A percentile compares a stretch with the other conserved stretches of the same genome.
Conservation (phyloP, 2,113 vertebrate species). For the Channa maculata region DNA sequence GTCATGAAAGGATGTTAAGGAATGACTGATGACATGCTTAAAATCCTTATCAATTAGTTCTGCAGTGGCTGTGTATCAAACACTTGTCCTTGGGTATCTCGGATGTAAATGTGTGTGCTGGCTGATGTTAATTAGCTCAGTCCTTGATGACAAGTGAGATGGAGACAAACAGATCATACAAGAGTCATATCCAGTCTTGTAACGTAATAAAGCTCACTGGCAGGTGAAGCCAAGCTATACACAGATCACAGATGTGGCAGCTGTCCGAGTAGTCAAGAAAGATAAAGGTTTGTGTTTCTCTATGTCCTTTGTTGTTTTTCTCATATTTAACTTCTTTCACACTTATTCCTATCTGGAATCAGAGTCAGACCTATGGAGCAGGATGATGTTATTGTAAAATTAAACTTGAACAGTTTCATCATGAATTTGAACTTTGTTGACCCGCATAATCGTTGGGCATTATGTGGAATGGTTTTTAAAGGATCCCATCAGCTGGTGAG, state of each 20-base stretch:
- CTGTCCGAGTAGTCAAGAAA: constrained; percentile 20
- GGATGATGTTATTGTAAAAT: constrained; percentile 4
- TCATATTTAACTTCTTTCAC: background rate
- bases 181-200: constrained; percentile 19
- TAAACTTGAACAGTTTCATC: constrained; percentile 23
- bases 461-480: no score
- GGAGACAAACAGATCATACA: constrained; percentile 33
- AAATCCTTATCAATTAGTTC: constrained; percentile 46
- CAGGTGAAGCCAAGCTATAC: constrained; percentile 14
- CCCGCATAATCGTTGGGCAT: no score
- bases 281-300: background rate
- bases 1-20: constrained; percentile 30
- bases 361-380: background rate
- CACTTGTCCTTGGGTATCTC: constrained; percentile 47
- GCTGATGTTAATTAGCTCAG: constrained; percentile 33
- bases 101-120: constrained; percentile 32
- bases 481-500: no score
- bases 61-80: constrained; percentile 36
- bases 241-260: constrained; percentile 21
- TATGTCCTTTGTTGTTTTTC: background rate
- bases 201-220: constrained; percentile 30
- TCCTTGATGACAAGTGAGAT: constrained; percentile 28
- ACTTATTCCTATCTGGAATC: constrained; percentile 1
- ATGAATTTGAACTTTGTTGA: constrained; percentile 28
- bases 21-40: constrained; percentile 49